Conservation (phyloP, 2,113 vertebrate species). For the Embiotoca jacksoni region DNA sequence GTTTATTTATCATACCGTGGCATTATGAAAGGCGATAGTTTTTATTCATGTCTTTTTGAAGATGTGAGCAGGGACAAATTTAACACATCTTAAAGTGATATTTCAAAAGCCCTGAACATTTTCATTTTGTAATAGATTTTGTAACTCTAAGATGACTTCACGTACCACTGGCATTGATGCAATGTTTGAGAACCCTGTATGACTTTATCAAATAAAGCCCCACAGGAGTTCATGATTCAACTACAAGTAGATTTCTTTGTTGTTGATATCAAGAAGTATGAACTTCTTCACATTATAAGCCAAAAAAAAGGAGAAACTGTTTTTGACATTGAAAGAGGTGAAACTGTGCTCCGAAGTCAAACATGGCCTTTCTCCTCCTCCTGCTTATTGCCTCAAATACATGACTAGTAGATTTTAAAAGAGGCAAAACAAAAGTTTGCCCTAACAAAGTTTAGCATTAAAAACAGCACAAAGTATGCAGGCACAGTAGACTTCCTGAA, state of each 20-base stretch:
- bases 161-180: background rate
- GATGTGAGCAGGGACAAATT: slow-evolving; percentile 23
- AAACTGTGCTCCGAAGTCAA: no score
- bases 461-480: no score
- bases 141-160: slow-evolving; percentile 14
- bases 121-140: slow-evolving; percentile 1
- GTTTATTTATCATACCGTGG: slow-evolving; percentile 24
- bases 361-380: no score
- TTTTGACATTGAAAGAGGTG: no score
- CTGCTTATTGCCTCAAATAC: background rate
- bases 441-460: background rate
- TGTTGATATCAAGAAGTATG: no score
- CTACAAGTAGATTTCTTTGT: background rate
- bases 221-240: background rate
- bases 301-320: no score
- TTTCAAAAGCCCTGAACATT: slow-evolving; percentile 9
- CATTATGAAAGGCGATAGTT: slow-evolving; percentile 7
- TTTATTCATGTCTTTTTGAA: slow-evolving; percentile 14
- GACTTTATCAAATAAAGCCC: background rate
- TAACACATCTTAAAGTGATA: slow-evolving; percentile 16
- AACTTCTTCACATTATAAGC: background rate
- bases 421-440: background rate
- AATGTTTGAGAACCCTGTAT: background rate
- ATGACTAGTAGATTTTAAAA: background rate
- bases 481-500: no score